Conservation (phyloP, 2,888 invertebrate species). For the Aphidius colemani region DNA sequence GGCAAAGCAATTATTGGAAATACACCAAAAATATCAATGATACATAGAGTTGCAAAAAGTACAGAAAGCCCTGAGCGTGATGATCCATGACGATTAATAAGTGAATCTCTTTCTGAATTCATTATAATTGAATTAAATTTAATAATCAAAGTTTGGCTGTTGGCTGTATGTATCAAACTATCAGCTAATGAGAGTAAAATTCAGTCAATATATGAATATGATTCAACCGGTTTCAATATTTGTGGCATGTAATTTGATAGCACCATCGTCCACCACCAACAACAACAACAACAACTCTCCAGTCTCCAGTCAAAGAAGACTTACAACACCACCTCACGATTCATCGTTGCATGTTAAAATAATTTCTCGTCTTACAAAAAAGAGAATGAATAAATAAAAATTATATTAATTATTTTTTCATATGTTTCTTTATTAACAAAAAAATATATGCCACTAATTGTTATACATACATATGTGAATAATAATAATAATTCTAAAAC, state of each 20-base stretch:
- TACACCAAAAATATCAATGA: slow-evolving; percentile 82
- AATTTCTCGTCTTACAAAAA: slow-evolving; percentile 6
- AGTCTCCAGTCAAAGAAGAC: slow-evolving; percentile 45
- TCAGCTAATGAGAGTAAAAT: background rate
- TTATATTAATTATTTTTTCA: slow-evolving; percentile 1
- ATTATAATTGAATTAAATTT: slow-evolving; percentile 33
- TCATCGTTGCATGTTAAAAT: background rate
- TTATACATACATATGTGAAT: no score
- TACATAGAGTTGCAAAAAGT: slow-evolving; percentile 74
- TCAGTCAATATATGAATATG: background rate
- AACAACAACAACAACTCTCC: background rate
- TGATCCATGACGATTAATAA: slow-evolving; percentile 38
- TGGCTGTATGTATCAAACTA: background rate
- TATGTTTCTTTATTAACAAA: background rate
- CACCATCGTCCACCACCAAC: slow-evolving; percentile 37
- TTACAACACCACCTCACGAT: slow-evolving; percentile 37
- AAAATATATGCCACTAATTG: no score
- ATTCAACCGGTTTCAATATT: slow-evolving; percentile 46
- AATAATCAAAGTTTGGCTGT: background rate
- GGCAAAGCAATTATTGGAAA: slow-evolving; percentile 81
- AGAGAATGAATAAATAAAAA: slow-evolving; percentile 22
- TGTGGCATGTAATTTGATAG: slow-evolving; percentile 45
- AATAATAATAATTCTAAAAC: no score
- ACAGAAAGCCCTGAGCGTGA: slow-evolving; percentile 66
- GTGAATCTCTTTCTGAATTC: slow-evolving; percentile 47